Base-by-base conservation (phyloP, 2,888 invertebrate species). In the Eutolmus rufibarbis region DNA sequence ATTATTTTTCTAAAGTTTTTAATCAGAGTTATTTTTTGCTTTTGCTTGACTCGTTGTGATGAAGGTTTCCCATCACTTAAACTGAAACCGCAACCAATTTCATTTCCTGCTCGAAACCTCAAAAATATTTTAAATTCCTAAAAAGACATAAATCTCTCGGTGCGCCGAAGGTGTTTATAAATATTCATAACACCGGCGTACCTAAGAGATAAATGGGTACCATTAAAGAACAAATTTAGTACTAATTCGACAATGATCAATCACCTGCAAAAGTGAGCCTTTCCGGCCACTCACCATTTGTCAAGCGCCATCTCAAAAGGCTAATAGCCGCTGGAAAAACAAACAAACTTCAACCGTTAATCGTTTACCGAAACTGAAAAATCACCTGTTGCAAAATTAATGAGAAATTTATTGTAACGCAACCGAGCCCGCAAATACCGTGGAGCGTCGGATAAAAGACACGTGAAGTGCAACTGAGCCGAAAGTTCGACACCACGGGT, bases 201-300 rank as follows among this genome's bases (percentile, higher is more conserved):
- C 40, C 28, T 31, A 5, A 28, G 31, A 43, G 85, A 85, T 85
- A 85, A 86, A 86, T 77, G 86, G 51, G n/a, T 14, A 12, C 86
- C 34, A 86, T 86, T 77, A 51, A 23, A 28, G 86, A 43, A 37
- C 86, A 86, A 86, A 86, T 77, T 86, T 77, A 34, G 56, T 77
- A 76, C 86, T 86, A 86, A 86, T 86, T 86, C 77, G 86, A 56
- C 28, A 77, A 86, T 56, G n/a, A 86, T 86, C 86, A 76, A 86
- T 86, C 77, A 86, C n/a, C 46, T 19, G 19, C 8, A 51, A 51
- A 37, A 28, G n/a, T 57, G n/a, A 28, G 37, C 8, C 34, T 66
- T 74, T n/a, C 74, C 23, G 34, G 5, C 46, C 28, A 28, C 74
- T 74, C 43, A 74, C 85, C 74, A 85, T 85, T 85, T 85, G 85